These are phyloP conservation scores for Diadromus collaris DNA, from an alignment of 2,888 invertebrate genomes.

Conservation along the genomic window DNA sequence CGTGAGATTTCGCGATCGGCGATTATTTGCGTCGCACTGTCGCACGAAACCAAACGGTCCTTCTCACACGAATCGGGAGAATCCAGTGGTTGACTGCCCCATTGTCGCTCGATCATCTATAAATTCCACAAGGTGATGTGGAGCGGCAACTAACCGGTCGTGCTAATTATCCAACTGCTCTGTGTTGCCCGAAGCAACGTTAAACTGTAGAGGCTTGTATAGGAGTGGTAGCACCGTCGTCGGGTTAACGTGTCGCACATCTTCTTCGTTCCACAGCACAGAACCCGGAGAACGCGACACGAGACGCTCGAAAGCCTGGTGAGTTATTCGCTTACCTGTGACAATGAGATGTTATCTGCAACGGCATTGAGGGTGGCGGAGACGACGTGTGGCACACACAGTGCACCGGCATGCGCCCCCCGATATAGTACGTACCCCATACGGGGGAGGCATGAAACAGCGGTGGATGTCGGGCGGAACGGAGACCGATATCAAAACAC, in stretches of 20 bases:
- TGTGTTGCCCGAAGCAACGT: background rate
- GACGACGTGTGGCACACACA: conserved; percentile 17
- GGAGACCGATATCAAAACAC: conserved; percentile 65
- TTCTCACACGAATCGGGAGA: too few relatives aligned
- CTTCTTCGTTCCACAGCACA: background rate
- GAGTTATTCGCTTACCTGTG: conserved; percentile 75
- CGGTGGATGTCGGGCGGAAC: conserved; percentile 8
- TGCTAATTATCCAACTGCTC: background rate
- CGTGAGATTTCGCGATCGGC: background rate
- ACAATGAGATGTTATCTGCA: conserved; percentile 77
- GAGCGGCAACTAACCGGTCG: background rate
- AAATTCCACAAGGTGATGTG: background rate
- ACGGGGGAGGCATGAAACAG: conserved; percentile 1
- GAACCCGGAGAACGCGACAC: conserved; percentile 41
- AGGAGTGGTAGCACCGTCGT: background rate
- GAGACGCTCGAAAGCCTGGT: conserved; percentile 48
- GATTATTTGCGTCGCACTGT: background rate
- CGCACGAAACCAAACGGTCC: background rate
- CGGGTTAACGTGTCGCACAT: background rate
- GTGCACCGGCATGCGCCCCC: conserved; percentile 30
- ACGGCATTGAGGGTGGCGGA: conserved; percentile 53
- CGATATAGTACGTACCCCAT: background rate
- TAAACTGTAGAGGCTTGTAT: background rate
- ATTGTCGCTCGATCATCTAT: background rate
- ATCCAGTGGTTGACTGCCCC: background rate